phyloP scores from a whole-genome alignment of 1,140 invertebrate species.

The Arctopsyche grandis region DNA sequence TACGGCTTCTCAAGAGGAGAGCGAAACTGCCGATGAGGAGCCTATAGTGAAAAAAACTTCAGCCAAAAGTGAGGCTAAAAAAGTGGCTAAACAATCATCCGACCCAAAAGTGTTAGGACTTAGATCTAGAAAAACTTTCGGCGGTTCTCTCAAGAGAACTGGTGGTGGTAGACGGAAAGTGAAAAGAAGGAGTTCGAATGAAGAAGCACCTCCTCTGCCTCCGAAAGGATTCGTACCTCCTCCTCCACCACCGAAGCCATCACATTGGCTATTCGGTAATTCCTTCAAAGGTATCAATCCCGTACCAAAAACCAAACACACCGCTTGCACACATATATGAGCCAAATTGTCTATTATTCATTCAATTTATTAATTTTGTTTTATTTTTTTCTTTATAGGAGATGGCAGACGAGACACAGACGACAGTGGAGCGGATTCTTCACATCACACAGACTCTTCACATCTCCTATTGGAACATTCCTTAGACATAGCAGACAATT shows the following conservation, averaged over 20 bases:
- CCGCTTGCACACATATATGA: background rate
- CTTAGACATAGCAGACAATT: conserved; percentile 44
- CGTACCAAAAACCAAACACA: background rate
- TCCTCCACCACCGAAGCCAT: conserved; percentile 58
- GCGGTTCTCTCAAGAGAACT: conserved; percentile 46
- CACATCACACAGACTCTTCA: conserved; percentile 44
- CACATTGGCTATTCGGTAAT: conserved; percentile 63
- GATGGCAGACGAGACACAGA: conserved; percentile 48
- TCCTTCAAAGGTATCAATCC: conserved; percentile 57
- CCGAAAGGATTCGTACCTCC: conserved; percentile 43
- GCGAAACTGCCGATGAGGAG: conserved; percentile 21
- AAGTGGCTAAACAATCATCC: background rate
- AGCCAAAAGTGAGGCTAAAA: background rate
- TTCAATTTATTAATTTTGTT: background rate
- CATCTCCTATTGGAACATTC: conserved; percentile 45
- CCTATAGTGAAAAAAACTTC: background rate
- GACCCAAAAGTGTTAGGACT: background rate
- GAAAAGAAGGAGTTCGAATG: conserved; percentile 46
- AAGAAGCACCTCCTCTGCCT: conserved; percentile 59
- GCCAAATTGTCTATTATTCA: background rate
- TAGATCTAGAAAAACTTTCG: conserved; percentile 36
- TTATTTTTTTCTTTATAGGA: conserved; percentile 46
- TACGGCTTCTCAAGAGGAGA: conserved; percentile 13
- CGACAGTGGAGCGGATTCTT: conserved; percentile 31
- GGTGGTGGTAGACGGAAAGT: conserved; percentile 41